Conservation (phyloP, 2,888 invertebrate species). For the Tetragonula carbonaria region DNA sequence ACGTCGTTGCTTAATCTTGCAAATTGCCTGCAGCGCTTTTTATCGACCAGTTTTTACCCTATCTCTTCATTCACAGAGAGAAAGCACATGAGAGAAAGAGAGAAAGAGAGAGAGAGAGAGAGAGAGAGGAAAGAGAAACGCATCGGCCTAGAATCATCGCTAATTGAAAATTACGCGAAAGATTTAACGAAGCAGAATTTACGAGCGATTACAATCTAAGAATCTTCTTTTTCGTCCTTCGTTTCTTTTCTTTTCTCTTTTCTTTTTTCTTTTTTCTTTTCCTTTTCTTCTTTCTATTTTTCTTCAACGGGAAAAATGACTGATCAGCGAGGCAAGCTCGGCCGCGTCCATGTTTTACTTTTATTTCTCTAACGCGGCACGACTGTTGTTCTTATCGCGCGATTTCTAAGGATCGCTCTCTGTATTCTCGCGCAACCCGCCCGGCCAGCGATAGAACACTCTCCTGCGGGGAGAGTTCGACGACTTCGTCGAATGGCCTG, state of each 20-base stretch:
- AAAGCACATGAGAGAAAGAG: neutral
- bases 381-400: constrained; percentile 62
- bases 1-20: constrained; percentile 12
- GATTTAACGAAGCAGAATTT: constrained; percentile 4
- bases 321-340: constrained; percentile 16
- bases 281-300: neutral
- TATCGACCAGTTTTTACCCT: neutral
- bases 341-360: constrained; percentile 58
- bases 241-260: neutral
- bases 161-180: neutral
- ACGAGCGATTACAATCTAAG: neutral
- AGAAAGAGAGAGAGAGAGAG: neutral
- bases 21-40: constrained; percentile 35
- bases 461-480: constrained; percentile 61
- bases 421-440: constrained; percentile 19
- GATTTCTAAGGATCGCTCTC: constrained; percentile 40
- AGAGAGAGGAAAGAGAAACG: neutral
- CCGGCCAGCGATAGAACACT: constrained; percentile 42
- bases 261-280: neutral
- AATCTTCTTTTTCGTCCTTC: neutral
- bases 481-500: constrained; percentile 61
- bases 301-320: constrained; percentile 9
- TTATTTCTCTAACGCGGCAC: constrained; percentile 58
- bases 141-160: neutral
- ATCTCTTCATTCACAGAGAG: neutral